Conservation (phyloP, 1,140 invertebrate genomes). For the Holcopasites calliopsidis region DNA sequence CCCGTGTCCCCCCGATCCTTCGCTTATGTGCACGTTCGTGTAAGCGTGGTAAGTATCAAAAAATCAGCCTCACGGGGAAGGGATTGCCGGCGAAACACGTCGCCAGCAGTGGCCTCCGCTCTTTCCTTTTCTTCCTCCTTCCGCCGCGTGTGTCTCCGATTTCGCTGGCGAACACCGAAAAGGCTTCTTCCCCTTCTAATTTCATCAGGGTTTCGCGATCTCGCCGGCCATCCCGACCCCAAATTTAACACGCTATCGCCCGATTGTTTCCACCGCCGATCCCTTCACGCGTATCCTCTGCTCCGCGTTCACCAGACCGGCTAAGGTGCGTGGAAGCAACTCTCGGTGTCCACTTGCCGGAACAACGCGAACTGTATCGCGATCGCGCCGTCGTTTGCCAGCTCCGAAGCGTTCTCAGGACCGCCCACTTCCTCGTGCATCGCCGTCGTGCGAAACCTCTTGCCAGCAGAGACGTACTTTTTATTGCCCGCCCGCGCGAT, state of each 20-base stretch:
- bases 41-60: conserved; percentile 52
- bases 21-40: conserved; percentile 40
- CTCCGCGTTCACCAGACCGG: too few relatives aligned
- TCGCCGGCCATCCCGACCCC: too few relatives aligned
- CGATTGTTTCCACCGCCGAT: too few relatives aligned
- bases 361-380: not conserved
- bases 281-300: not conserved
- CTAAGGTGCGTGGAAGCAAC: not conserved
- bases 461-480: conserved; percentile 21
- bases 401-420: conserved; percentile 14
- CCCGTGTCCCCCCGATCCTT: conserved; percentile 5
- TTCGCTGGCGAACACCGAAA: conserved; percentile 6
- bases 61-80: conserved; percentile 26
- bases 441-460: not conserved
- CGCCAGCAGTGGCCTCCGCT: conserved; percentile 21
- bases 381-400: conserved; percentile 14
- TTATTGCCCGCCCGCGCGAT: conserved; percentile 26
- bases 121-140: conserved; percentile 7
- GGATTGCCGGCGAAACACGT: conserved; percentile 16
- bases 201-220: not conserved
- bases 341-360: not conserved
- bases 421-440: conserved; percentile 26
- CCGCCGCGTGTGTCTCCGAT: conserved; percentile 17
- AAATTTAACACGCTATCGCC: too few relatives aligned
- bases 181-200: conserved; percentile 26